These are phyloP conservation scores for Crotophaga sulcirostris DNA, from an alignment of 2,113 vertebrate species.

Conservation along the genomic window DNA sequence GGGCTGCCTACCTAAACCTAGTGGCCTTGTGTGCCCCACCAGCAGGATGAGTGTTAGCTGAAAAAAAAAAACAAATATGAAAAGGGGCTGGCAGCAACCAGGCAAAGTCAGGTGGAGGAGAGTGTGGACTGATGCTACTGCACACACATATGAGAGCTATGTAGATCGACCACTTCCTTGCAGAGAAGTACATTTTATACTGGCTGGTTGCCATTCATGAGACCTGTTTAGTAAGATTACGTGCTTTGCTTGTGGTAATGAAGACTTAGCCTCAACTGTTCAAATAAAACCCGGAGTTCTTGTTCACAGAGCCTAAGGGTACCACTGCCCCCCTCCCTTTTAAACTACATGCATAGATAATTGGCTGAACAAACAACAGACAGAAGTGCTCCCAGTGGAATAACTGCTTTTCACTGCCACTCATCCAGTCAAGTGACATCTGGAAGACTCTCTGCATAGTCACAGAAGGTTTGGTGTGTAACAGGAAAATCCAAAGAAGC, in stretches of 20 bases:
- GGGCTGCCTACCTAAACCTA: neutral
- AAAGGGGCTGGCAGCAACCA: neutral
- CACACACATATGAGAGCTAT: neutral
- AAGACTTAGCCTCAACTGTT: slow-evolving; percentile 8
- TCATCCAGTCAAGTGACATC: slow-evolving; percentile 61
- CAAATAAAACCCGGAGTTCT: neutral
- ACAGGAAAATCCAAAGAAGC: slow-evolving; percentile 37
- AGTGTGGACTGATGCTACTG: neutral
- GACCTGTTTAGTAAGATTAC: neutral
- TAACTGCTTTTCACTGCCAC: slow-evolving; percentile 54
- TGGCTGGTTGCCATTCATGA: slow-evolving; percentile 1
- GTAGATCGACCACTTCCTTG: neutral
- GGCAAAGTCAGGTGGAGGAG: neutral
- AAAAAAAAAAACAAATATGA: neutral
- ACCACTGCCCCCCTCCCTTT: neutral
- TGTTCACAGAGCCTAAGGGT: slow-evolving; percentile 36
- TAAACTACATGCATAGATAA: slow-evolving; percentile 44
- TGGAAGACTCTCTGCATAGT: slow-evolving; percentile 54
- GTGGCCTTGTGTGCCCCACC: neutral
- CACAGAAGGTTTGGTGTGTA: slow-evolving; percentile 47
- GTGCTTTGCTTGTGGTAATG: slow-evolving; percentile 26
- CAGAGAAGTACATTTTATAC: neutral
- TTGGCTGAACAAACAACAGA: slow-evolving; percentile 60
- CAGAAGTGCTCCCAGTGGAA: slow-evolving; percentile 48
- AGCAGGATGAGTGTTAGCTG: neutral